These are phyloP conservation scores for Dinomys branickii DNA, from an alignment of 2,113 vertebrate species.

Conservation along the genomic window DNA sequence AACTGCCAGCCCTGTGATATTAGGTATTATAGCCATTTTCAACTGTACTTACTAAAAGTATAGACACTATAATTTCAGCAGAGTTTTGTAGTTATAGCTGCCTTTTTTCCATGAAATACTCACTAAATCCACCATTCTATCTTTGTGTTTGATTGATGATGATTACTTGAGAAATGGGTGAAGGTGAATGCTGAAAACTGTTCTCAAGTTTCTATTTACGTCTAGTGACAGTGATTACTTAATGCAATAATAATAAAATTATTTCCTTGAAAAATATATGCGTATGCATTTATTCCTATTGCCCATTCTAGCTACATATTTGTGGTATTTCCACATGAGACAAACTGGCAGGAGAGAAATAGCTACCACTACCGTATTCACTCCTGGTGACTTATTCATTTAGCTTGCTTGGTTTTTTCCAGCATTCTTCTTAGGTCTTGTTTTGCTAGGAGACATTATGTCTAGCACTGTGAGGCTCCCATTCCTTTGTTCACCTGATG, in stretches of 20 bases:
- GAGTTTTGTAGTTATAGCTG: constrained; percentile 16
- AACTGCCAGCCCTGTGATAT: neutral
- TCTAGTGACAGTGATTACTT: neutral
- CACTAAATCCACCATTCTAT: neutral
- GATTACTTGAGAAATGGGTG: constrained; percentile 33
- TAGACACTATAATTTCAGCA: neutral
- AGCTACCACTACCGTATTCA: neutral
- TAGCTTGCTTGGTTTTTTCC: too few species aligned
- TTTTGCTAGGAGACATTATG: neutral
- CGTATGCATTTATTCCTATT: neutral
- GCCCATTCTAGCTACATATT: neutral
- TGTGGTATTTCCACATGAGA: neutral
- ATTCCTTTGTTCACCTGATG: neutral
- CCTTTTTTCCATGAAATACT: neutral
- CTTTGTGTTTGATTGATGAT: constrained; percentile 19
- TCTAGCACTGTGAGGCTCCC: neutral
- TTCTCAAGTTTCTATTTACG: constrained; percentile 19
- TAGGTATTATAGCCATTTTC: neutral
- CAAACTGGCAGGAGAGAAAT: neutral
- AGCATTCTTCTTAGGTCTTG: neutral
- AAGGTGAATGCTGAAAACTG: constrained; percentile 3
- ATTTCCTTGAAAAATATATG: neutral
- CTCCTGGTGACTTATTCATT: neutral
- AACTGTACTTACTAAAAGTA: neutral
- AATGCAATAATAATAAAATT: neutral